These are phyloP conservation scores for Morphnarchus princeps DNA, from an alignment of 2,113 vertebrate genomes.

Conservation along the genomic window DNA sequence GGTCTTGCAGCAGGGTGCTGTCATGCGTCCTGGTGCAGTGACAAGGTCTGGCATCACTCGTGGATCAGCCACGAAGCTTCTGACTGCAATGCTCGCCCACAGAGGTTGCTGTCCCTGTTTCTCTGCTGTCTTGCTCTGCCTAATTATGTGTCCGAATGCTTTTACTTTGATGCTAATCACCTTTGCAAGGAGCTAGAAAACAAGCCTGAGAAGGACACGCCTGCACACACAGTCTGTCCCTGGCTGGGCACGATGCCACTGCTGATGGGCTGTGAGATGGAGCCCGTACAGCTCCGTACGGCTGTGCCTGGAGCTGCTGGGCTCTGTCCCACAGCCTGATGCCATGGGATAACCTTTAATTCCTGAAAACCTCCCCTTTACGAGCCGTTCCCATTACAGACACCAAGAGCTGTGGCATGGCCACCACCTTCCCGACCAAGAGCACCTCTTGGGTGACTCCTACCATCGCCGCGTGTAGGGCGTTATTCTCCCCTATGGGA, in stretches of 20 bases:
- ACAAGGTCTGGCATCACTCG: neutral
- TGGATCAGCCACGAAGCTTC: neutral
- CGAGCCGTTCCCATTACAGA: neutral
- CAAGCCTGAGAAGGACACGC: neutral
- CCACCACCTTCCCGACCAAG: neutral
- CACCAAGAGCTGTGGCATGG: neutral
- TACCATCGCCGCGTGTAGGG: neutral
- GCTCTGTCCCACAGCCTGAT: neutral
- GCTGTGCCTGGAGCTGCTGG: too few relatives aligned
- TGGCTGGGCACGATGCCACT: neutral
- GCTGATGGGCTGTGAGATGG: neutral
- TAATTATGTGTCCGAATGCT: constrained; percentile 31
- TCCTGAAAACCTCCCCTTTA: neutral
- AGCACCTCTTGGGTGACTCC: neutral
- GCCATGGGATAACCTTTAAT: neutral
- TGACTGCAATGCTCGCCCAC: neutral
- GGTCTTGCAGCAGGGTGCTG: neutral
- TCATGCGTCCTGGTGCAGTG: neutral
- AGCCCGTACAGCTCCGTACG: neutral
- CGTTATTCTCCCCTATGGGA: neutral
- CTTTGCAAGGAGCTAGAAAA: neutral
- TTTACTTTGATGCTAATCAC: constrained; percentile 44
- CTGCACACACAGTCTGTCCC: neutral
- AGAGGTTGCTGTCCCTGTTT: constrained; percentile 8
- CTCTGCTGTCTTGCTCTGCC: neutral